Percentiles rank a stretch among this genome's conserved stretches.
phyloP scores from a whole-genome alignment of 2,888 invertebrate species.

The Pherbina coryleti region DNA sequence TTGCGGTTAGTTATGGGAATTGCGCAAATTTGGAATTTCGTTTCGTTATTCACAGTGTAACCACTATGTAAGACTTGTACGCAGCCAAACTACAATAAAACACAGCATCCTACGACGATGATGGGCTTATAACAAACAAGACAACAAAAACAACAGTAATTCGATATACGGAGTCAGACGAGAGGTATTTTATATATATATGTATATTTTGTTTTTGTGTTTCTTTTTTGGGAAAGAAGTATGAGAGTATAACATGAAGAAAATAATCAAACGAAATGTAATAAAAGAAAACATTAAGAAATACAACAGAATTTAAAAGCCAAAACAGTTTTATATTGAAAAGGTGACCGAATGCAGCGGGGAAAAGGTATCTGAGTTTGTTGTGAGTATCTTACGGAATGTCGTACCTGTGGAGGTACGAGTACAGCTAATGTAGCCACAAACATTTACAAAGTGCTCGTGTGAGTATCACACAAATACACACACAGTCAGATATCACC shows the following conservation, averaged over 20 bases:
- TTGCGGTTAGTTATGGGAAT: background rate
- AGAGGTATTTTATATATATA: constrained; percentile 8
- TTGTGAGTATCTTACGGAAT: constrained; percentile 24
- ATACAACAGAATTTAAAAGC: constrained; percentile 29
- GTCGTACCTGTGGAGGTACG: constrained; percentile 38
- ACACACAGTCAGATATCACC: constrained; percentile 8
- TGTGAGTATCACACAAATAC: constrained; percentile 33
- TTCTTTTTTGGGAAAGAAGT: constrained; percentile 19
- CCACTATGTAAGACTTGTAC: background rate
- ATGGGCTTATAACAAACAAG: constrained; percentile 11
- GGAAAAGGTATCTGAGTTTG: constrained; percentile 40
- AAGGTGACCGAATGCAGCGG: constrained; percentile 44
- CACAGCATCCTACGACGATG: constrained; percentile 30
- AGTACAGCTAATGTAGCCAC: constrained; percentile 20
- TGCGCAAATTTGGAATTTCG: too few species aligned
- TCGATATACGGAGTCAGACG: constrained; percentile 17
- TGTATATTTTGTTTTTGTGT: constrained; percentile 13
- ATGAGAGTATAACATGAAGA: background rate
- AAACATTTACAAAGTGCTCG: constrained; percentile 17
- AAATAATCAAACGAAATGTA: constrained; percentile 40
- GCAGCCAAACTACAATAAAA: background rate
- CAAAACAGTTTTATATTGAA: constrained; percentile 45
- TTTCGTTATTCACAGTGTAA: constrained; percentile 11
- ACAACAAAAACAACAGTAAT: constrained; percentile 17
- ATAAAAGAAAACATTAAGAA: constrained; percentile 44